Evolutionary conservation across 1,140 invertebrate genomes (phyloP), one percentile per base, ranked within the genome.

Genomic region (Musca domestica): DNA sequence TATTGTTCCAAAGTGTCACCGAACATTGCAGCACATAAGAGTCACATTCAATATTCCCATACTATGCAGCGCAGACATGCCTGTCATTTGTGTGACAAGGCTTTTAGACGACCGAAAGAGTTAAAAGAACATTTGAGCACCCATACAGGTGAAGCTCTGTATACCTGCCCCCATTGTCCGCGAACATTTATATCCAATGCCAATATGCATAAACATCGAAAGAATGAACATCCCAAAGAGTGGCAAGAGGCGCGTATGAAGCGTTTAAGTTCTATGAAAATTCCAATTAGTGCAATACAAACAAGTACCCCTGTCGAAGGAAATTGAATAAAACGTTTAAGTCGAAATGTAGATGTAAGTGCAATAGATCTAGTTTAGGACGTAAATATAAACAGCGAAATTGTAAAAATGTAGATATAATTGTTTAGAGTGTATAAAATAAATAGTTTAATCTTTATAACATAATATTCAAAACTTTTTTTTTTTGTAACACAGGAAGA

Each of bases 131-230:
- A 81, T 54, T 73, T 81, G 71, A 73, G 78, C 10, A 79, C 78
- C 2, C 79, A 81, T 17, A 79, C 74, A 0, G 78, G 78, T 0
- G 76, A 78, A 58, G 72, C 73, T 5, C 34, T 81, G 14, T 81
- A 81, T 58, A 78, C 77, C n/a, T 81, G 79, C 61, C 74, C 77
- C 3, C 75, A 78, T 46, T 81, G 79, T 48, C 72, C 78, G 7
- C 72, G 76, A 66, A 80, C 77, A 6, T 81, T 81, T 63, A 80
- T 77, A 46, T 79, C 76, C 2, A 80, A 75, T 63, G 76, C 77
- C 1, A 81, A 81, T 22, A 79, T 81, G 79, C 76, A 81, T 70
- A 70, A 76, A 3, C 79, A 81, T 63, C 76, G 77, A 5, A 81
- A 81, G 63, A 76, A 77, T 56, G 68, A 74, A 47, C 79, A 81